Evolutionary conservation across 2,888 invertebrate species (phyloP).

Genomic region (Carpatolechia fugitivella): DNA sequence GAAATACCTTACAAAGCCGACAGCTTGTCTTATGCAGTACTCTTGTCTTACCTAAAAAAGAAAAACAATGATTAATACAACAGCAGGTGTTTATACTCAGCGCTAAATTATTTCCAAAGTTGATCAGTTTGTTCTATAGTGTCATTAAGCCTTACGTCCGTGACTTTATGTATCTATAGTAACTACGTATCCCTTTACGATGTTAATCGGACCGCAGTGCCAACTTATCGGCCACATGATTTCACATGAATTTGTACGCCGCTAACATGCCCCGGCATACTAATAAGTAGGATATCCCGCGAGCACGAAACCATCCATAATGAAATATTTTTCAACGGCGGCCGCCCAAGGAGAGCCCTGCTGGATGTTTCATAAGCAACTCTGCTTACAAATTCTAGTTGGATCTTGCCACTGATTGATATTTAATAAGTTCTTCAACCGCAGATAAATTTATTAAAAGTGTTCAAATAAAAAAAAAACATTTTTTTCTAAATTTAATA

Average conservation of each 20-base stretch:
- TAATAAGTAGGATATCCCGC: neutral
- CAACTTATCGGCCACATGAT: neutral
- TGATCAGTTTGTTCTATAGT: no score
- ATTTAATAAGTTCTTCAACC: neutral
- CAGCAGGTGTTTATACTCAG: no score
- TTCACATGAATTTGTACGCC: slow-evolving; percentile 9
- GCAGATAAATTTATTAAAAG: neutral
- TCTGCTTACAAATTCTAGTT: slow-evolving; percentile 4
- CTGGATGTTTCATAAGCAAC: slow-evolving; percentile 10
- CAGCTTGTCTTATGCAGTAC: no score
- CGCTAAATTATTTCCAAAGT: no score
- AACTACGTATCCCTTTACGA: neutral
- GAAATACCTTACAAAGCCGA: no score
- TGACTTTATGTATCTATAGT: no score
- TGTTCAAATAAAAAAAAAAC: no score
- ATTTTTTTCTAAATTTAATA: no score
- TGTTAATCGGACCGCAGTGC: neutral
- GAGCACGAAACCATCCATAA: neutral
- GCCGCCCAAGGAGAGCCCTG: neutral
- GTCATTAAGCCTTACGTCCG: no score
- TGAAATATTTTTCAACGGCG: slow-evolving; percentile 12
- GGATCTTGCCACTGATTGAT: slow-evolving; percentile 5
- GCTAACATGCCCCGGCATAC: slow-evolving; percentile 6
- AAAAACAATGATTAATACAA: no score
- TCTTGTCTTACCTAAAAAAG: no score